phyloP scores from a whole-genome alignment of 2,888 invertebrate genomes.

The Tenthredo livida region DNA sequence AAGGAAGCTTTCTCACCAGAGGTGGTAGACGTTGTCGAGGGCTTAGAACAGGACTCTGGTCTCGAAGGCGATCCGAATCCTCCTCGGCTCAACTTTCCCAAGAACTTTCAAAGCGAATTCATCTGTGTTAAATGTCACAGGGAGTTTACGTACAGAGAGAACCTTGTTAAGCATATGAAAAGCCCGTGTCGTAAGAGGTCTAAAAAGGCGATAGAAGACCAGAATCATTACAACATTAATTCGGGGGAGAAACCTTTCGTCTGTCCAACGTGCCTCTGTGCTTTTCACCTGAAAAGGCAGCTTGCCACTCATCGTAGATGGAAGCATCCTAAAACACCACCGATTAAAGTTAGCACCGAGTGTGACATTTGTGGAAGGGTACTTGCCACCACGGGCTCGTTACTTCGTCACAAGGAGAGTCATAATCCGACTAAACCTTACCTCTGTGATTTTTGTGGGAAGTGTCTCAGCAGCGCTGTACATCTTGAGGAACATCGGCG shows the following conservation, averaged over 20 bases:
- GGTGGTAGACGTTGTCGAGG: background rate
- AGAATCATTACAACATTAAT: too few relatives aligned
- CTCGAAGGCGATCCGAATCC: background rate
- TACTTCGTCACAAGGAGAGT: conserved; percentile 75
- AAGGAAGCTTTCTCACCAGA: background rate
- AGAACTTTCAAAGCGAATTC: background rate
- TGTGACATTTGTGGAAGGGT: conserved; percentile 76
- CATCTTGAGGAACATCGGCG: conserved; percentile 78
- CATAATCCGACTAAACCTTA: conserved; percentile 76
- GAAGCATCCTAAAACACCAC: conserved; percentile 73
- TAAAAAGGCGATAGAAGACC: too few relatives aligned
- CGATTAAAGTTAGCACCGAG: conserved; percentile 73
- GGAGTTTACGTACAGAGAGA: conserved; percentile 57
- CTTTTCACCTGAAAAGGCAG: too few relatives aligned
- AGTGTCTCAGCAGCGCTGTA: conserved; percentile 78
- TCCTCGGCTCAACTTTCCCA: background rate
- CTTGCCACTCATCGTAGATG: conserved; percentile 63
- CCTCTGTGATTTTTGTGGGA: conserved; percentile 80
- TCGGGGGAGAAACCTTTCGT: too few relatives aligned
- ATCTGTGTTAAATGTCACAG: conserved; percentile 55
- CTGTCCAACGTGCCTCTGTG: too few relatives aligned
- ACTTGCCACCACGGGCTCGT: conserved; percentile 72
- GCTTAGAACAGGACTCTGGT: background rate
- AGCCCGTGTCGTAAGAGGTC: conserved; percentile 54
- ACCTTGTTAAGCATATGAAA: conserved; percentile 61